Conservation (phyloP, 2,113 vertebrate species). For the Nycticorax nycticorax region DNA sequence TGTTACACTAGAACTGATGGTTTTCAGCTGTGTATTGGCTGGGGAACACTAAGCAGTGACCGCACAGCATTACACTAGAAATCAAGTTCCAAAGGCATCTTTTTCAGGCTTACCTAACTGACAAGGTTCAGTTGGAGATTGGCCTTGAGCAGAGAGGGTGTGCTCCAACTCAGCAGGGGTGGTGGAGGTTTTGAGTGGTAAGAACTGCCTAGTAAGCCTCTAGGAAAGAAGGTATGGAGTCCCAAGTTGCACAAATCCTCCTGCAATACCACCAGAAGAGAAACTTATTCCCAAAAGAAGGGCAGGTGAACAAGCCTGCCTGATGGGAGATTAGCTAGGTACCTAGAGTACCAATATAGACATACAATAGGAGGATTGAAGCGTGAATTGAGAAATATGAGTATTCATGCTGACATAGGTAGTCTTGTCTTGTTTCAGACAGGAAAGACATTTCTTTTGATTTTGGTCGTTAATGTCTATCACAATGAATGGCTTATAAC, state of each 20-base stretch:
- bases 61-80: constrained; percentile 45
- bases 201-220: constrained; percentile 69
- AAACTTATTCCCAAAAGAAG: constrained; percentile 66
- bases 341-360: constrained; percentile 11
- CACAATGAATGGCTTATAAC: background rate
- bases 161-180: constrained; percentile 68
- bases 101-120: constrained; percentile 69
- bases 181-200: constrained; percentile 66
- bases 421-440: constrained; percentile 1
- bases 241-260: constrained; percentile 68
- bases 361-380: constrained; percentile 11
- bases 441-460: background rate
- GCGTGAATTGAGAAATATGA: background rate
- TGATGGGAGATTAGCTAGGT: constrained; percentile 46
- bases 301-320: constrained; percentile 60
- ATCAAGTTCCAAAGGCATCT: constrained; percentile 62
- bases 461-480: background rate
- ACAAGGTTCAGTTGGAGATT: constrained; percentile 67
- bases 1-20: background rate
- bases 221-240: constrained; percentile 65
- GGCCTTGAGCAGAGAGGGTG: constrained; percentile 67
- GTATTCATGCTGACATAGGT: constrained; percentile 5
- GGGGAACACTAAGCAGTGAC: constrained; percentile 43
- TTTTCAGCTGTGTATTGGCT: background rate
- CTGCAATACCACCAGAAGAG: constrained; percentile 73